Base-by-base conservation (phyloP, 2,888 invertebrate genomes). In the Erebia ligea region DNA sequence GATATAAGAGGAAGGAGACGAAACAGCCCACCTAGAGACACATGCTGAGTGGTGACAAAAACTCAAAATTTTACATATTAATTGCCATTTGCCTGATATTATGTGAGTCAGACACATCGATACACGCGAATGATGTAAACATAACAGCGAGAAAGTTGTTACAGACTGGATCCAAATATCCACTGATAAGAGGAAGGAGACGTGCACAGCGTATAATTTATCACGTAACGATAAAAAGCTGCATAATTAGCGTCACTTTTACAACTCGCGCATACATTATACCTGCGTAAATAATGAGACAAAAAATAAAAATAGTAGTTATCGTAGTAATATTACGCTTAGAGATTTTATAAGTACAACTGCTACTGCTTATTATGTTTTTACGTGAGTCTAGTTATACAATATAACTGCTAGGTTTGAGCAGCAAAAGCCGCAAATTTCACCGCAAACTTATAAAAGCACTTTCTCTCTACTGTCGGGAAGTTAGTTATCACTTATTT, bases 351-450 rank as follows among this genome's bases (percentile, higher is more conserved):
- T 50, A 58, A 48, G 56, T 17, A 1, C 1, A n/a, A 50, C 45
- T 45, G 45, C 13, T 10, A 15, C 48, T 13, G 40, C 40, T 52
- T 42, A 42, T 64, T 56, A 57, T 17, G 9, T n/a, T 21, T 58
- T 40, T 57, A 57, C 19, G 42, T 15, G 5, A 56, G 21, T 62
- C 54, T 61, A 69, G 45, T 66, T 61, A 70, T 21, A 21, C 56
- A 67, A 67, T 62, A 45, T 17, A 61, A 59, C 13, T 19, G 19
- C 52, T 70, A 17, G 3, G 13, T 71, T 67, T 69, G 45, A 68
- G 65, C 67, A 68, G 67, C 67, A 68, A 75, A 78, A 78, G 72
- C 78, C 78, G 73, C 77, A 78, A 76, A 74, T 48, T 58, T 25
- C 73, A 77, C 76, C 76, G 71, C 77, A 74, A 75, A 71, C 58